Base-by-base conservation (phyloP, 1,140 invertebrate species). In the Phortica variegata region DNA sequence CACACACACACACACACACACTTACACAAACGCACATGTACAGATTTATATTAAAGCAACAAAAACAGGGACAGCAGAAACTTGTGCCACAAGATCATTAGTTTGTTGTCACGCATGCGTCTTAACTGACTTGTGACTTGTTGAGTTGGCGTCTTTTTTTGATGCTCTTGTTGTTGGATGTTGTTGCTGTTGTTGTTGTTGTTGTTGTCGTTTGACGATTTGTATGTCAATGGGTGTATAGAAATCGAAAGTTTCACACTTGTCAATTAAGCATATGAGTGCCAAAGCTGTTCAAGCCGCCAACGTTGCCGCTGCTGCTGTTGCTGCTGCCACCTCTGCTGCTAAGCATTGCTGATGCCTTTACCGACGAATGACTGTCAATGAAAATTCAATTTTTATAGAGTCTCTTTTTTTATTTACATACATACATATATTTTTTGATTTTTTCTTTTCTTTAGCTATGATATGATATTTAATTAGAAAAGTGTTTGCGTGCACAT, bases 311-410 rank as follows among this genome's bases (percentile, higher is more conserved):
- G 52, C 43, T 48, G 57, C 45, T 45, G 49, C 45, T 65, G 49
- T 52, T 58, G 54, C 50, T 50, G 41, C 23, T 58, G 54, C n/a
- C 23, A 6, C 23, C 10, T 26, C 10, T 26, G 23, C 23, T 10
- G 23, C 23, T 5, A 10, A 26, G 5, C 5, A 6, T 26, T 10
- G 23, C 10, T 26, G 5, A 10, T 26, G 23, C 5, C 23, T 26
- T n/a, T n/a, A n/a, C n/a, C n/a, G 63, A 66, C 68, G 68, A 68
- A 63, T 60, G 63, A 51, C 60, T 68, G 63, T 68, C 63, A 68
- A 68, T 68, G 63, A 68, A 68, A 68, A 68, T 68, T 65, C n/a
- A 68, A 68, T 60, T 68, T 68, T 68, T 68, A 68, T 68, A 68
- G 60, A 68, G 63, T 63, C 68, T 26, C 68, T 68, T 57, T 55